Conservation (phyloP, 1,140 invertebrate species). For the Dinoponera quadriceps region DNA sequence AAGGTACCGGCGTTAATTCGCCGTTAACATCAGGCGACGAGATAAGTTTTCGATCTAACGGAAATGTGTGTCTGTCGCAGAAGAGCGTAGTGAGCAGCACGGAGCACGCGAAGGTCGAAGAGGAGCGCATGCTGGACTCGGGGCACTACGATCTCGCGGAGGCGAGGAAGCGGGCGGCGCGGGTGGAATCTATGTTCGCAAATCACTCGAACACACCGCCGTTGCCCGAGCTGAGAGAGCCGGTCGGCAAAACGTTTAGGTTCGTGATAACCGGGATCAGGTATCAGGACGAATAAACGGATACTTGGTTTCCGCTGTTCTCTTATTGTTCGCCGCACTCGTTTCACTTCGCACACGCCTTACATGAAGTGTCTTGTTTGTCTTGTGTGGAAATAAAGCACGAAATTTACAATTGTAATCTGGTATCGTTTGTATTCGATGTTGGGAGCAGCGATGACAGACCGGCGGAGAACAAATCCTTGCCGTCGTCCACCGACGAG, state of each 20-base stretch:
- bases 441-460: conserved; percentile 73
- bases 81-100: conserved; percentile 70
- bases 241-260: conserved; percentile 76
- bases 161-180: conserved; percentile 83
- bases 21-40: background rate
- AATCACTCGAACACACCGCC: conserved; percentile 74
- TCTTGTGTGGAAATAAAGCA: background rate
- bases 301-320: conserved; percentile 27
- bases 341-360: background rate
- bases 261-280: conserved; percentile 74
- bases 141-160: conserved; percentile 88
- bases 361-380: background rate
- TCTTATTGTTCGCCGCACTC: conserved; percentile 24
- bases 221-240: conserved; percentile 72
- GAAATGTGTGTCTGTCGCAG: conserved; percentile 58
- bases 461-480: conserved; percentile 79
- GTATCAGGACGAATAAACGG: conserved; percentile 70
- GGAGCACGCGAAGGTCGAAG: conserved; percentile 83
- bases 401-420: conserved; percentile 25
- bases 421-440: conserved; percentile 4
- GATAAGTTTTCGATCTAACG: conserved; percentile 15
- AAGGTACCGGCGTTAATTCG: conserved; percentile 67
- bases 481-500: conserved; percentile 88
- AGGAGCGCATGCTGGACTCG: conserved; percentile 89
- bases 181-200: conserved; percentile 78